These are phyloP conservation scores for Acipenser ruthenus DNA, from an alignment of 2,797 vertebrate genomes.

Conservation along the genomic window DNA sequence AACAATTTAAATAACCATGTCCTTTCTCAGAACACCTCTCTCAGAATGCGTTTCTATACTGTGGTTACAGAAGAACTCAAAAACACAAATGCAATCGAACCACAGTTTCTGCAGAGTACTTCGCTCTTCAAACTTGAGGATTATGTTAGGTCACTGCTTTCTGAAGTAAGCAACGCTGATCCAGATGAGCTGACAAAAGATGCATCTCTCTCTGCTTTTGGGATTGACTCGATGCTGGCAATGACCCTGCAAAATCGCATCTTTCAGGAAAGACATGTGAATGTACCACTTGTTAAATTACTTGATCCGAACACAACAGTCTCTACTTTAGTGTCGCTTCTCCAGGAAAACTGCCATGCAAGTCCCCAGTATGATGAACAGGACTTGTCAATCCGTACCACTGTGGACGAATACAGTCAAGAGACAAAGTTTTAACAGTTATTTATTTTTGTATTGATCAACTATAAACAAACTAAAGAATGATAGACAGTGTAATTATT, in stretches of 20 bases:
- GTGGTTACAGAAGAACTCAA: conserved; percentile 46
- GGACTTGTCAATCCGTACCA: no score
- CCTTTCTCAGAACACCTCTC: conserved; percentile 47
- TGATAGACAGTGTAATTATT: no score
- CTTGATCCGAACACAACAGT: conserved; percentile 55
- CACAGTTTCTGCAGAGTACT: conserved; percentile 12
- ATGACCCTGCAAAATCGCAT: conserved; percentile 76
- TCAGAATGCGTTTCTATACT: conserved; percentile 52
- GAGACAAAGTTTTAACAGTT: no score
- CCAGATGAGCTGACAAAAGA: conserved; percentile 54
- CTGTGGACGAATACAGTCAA: no score
- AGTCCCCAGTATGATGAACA: no score
- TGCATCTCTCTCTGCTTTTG: conserved; percentile 49
- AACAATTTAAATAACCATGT: conserved; percentile 46
- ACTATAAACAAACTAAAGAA: no score
- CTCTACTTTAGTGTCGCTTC: conserved; percentile 29
- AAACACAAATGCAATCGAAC: conserved; percentile 11
- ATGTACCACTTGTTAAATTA: conserved; percentile 63
- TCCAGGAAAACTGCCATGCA: conserved; percentile 28
- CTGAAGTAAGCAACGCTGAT: conserved; percentile 47
- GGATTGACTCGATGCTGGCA: conserved; percentile 77
- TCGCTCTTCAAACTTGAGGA: conserved; percentile 37
- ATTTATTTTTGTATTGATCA: no score
- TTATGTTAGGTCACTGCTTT: conserved; percentile 51
- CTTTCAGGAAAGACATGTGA: conserved; percentile 62